Evolutionary conservation across 2,888 invertebrate species (phyloP), one percentile per base, ranked within the genome.

Genomic region (Cheilosia soror): DNA sequence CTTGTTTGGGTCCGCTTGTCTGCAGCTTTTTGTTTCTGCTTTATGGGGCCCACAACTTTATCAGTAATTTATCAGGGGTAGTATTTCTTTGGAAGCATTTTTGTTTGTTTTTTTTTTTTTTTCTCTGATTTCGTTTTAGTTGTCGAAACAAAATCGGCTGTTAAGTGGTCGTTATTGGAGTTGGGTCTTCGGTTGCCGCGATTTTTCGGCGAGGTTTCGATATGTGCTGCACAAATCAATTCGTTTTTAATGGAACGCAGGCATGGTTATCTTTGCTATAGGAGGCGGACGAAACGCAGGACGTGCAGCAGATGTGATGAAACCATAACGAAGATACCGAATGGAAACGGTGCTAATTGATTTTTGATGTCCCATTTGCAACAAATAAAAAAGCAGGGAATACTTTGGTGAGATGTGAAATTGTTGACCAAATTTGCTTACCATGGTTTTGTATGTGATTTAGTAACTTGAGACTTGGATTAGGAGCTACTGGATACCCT

Each of bases 51-150:
- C 81, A 85, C 81, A 81, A 69, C 76, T 76, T 85, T 85, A 85
- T 85, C 85, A 85, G 85, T 81, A 81, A 85, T 81, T 85, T 81
- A 85, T 85, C 85, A 66, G 66, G 81, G 85, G 85, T 85, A 81
- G 85, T 85, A 85, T 85, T 81, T 85, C 76, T 85, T 72, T 81
- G 81, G 66, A 77, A 72, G 76, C 40, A 77, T 63, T 81, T 76
- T 69, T 73, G 73, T 66, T 44, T 51, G 40, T 55, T 53, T 25
- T 63, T 58, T 49, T 11, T 37, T 11, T 65, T 15, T 37, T 57
- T 20, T 47, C 33, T 42, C 33, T 62, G 7, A 44, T 57, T 66
- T 76, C 65, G 71, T 69, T 76, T 81, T 76, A 68, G 81, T 77
- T 76, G 80, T 85, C 76, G 84, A 80, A 80, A 85, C 85, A 81